phyloP scores from a whole-genome alignment of 2,888 invertebrate species.

The Drosophila silvestris region DNA sequence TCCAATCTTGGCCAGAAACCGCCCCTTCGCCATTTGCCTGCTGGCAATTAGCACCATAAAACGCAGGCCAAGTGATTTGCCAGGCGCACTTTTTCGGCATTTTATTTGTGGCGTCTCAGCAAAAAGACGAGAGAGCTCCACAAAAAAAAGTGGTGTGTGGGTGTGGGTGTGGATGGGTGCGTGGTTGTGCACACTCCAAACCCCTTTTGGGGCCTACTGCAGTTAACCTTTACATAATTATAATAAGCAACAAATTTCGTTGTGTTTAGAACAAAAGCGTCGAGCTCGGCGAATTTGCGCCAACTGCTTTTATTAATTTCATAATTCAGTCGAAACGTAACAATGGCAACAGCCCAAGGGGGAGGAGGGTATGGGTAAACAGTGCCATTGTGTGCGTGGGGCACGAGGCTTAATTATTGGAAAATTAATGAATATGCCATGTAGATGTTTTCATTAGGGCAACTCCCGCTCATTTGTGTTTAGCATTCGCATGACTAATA shows the following conservation, averaged over 20 bases:
- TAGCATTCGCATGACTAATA: slow-evolving; percentile 58
- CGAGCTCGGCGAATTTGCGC: slow-evolving; percentile 59
- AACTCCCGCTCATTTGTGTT: slow-evolving; percentile 12
- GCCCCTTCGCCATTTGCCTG: slow-evolving; percentile 14
- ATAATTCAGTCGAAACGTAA: slow-evolving; percentile 68
- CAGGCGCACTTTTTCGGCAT: slow-evolving; percentile 25
- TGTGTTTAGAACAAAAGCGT: slow-evolving; percentile 77
- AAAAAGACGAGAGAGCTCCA: slow-evolving; percentile 17
- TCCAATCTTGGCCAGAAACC: slow-evolving; percentile 24
- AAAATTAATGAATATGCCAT: slow-evolving; percentile 78
- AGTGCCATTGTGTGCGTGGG: slow-evolving; percentile 12
- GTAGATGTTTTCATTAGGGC: slow-evolving; percentile 65
- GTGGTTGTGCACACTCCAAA: not conserved
- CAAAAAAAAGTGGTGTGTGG: slow-evolving; percentile 2
- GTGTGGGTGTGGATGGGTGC: not conserved
- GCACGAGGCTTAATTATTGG: slow-evolving; percentile 73
- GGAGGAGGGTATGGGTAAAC: not conserved
- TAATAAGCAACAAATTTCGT: slow-evolving; percentile 78
- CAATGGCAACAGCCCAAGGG: slow-evolving; percentile 33
- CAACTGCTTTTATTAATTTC: slow-evolving; percentile 78
- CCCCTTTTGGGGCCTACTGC: slow-evolving; percentile 27
- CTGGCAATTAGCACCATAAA: slow-evolving; percentile 77
- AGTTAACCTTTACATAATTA: slow-evolving; percentile 76
- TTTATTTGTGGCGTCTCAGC: slow-evolving; percentile 53
- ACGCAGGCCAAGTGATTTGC: slow-evolving; percentile 71